Conservation (phyloP, 2,113 vertebrate species). For the Chamaea fasciata region DNA sequence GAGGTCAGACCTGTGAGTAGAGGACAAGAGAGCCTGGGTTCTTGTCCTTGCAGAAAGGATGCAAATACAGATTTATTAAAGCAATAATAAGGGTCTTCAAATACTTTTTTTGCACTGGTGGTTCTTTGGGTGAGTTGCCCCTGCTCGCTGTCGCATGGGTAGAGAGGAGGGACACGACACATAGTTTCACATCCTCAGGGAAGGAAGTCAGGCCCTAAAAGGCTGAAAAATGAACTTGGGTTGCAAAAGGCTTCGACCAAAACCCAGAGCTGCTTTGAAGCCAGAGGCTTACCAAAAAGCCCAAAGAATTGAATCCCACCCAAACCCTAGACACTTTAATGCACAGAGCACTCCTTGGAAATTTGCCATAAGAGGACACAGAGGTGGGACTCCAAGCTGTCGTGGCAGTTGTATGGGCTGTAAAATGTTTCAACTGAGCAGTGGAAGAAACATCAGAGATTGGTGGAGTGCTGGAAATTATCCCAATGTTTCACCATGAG, state of each 20-base stretch:
- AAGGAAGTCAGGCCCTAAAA: neutral
- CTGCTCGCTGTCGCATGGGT: neutral
- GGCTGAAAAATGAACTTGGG: neutral
- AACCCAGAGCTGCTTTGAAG: neutral
- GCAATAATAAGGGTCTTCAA: constrained; percentile 67
- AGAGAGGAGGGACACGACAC: neutral
- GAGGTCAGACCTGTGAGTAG: neutral
- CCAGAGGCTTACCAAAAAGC: neutral
- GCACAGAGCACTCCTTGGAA: neutral
- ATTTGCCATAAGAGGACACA: neutral
- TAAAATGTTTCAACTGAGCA: neutral
- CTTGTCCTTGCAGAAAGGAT: constrained; percentile 13
- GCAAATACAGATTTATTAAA: constrained; percentile 57
- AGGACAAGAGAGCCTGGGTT: neutral
- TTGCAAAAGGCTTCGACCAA: neutral
- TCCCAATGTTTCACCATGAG: neutral
- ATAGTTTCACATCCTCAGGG: neutral
- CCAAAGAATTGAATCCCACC: neutral
- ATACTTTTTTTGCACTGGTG: constrained; percentile 35
- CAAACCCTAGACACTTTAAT: neutral
- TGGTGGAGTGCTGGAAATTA: neutral
- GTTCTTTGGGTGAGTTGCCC: constrained; percentile 10
- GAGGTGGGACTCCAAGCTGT: neutral
- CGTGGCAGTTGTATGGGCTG: neutral
- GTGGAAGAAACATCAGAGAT: neutral